Base-by-base conservation (phyloP, 2,888 invertebrate species). In the Xestobium rufovillosum region DNA sequence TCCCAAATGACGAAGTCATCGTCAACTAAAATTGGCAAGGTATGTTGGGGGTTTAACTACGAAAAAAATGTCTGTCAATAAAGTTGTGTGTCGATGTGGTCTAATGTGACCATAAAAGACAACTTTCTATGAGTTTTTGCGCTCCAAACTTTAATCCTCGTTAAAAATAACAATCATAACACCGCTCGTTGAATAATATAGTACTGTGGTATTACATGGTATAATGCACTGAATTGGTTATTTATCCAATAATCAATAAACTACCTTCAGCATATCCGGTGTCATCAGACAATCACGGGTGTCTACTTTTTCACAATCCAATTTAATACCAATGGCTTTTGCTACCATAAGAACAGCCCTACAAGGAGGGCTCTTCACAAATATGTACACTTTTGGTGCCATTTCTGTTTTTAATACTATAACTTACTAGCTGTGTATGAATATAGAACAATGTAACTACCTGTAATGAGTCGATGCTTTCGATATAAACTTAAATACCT, bases 11-110 rank as follows among this genome's bases (percentile, higher is more conserved):
- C 42, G 56, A 69, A 73, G 40, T 72, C 73, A 16, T 68, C 69
- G 41, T 71, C 73, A 45, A 73, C 68, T 30, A 78, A 59, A 13
- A 73, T 71, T 3, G 78, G 78, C 30, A 76, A 60, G 19, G 71
- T 72, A 51, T 72, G 74, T 49, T 70, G 68, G 1, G 75, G 74
- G 56, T 75, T 75, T 1, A 72, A 48, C 59, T 59, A 34, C 14
- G 53, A 44, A 16, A 34, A 8, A 11, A 39, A 8, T 8, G 6
- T 23, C 6, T 23, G 23, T 8, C 23, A 23, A n/a, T n/a, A n/a
- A n/a, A n/a, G n/a, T n/a, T n/a, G n/a, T n/a, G n/a, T n/a, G n/a
- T n/a, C n/a, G n/a, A n/a, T n/a, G n/a, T n/a, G n/a, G n/a, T n/a
- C n/a, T n/a, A n/a, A n/a, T n/a, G n/a, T n/a, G n/a, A n/a, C n/a